A percentile compares a stretch with the other conserved stretches of the same genome.
Conservation (phyloP, 2,888 invertebrate genomes). For the Caenorhabditis wallacei region DNA sequence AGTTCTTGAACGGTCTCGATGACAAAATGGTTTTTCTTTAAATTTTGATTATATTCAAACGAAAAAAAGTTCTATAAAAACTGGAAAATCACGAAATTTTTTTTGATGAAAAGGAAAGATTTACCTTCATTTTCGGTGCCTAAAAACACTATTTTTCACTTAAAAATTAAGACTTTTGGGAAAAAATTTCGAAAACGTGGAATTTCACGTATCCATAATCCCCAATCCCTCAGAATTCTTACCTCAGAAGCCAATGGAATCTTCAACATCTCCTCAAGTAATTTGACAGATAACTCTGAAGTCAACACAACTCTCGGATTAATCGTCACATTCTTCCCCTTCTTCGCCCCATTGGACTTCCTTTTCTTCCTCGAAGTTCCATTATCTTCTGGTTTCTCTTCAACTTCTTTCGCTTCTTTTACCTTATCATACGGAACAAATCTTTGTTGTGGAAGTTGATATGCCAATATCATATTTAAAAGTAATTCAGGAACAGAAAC, state of each 20-base stretch:
- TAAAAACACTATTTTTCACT: too few relatives aligned
- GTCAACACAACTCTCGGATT: conserved; percentile 34
- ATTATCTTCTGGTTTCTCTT: conserved; percentile 2
- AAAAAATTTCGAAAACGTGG: too few relatives aligned
- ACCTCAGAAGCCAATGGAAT: conserved; percentile 52
- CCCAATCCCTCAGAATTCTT: too few relatives aligned
- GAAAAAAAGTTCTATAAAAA: too few relatives aligned
- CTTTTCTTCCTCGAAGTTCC: conserved; percentile 24
- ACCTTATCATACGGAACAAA: conserved; percentile 23
- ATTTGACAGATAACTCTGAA: conserved; percentile 7
- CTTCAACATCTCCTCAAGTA: conserved; percentile 37
- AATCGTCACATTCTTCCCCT: conserved; percentile 47
- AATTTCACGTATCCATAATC: too few relatives aligned
- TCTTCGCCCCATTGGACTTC: conserved; percentile 11
- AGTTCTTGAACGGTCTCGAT: too few relatives aligned
- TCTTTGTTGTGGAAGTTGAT: conserved; percentile 57
- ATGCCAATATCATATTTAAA: conserved; percentile 59
- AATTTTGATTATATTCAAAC: too few relatives aligned
- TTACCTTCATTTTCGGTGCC: too few relatives aligned
- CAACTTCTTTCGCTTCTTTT: conserved; percentile 8
- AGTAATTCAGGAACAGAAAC: conserved; percentile 51
- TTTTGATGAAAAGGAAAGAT: too few relatives aligned
- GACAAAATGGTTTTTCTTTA: too few relatives aligned
- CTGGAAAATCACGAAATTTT: too few relatives aligned
- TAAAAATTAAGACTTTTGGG: too few relatives aligned